Evolutionary conservation across 2,797 vertebrate species (phyloP), one percentile per base, ranked within the genome.

Genomic region (Eupleurogrammus muticus): DNA sequence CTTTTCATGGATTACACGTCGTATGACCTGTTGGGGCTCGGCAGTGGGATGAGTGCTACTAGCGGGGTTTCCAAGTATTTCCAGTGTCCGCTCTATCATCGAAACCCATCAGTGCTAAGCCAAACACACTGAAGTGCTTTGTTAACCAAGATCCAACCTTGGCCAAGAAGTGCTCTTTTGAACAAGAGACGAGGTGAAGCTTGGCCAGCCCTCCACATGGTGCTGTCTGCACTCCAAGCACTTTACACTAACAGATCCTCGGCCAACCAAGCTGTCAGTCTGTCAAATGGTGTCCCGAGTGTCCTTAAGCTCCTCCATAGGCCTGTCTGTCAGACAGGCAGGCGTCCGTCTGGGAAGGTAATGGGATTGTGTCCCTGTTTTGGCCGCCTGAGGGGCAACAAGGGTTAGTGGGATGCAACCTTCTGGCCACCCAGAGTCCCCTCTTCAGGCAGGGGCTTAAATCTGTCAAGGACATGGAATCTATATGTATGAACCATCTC

Each of bases 351-450:
- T 87, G 82, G 82, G 80, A 83, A 76, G 77, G 76, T 95, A 94
- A 94, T 92, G 87, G 89, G 91, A 92, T 94, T 93, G 91, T 91
- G 90, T 79, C 77, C 77, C 74, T 75, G 81, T 85, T 83, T 92
- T 82, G 86, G 79, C 79, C 65, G 71, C 88, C 87, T 84, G 51
- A 40, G 76, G 81, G 75, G 71, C 77, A 80, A 68, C 61, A 75
- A 57, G 80, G 88, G 90, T 91, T 93, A 95, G 91, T 88, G 75
- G 56, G 88, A 88, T 83, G 61, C 79, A 66, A 91, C 93, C 95
- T 93, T 89, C 90, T 92, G 93, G 90, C 90, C 87, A 86, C 84
- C 78, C 78, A 49, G 49, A 59, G 58, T 67, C 65, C 81, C 60
- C 73, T 84, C 81, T 90, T 73, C 54, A 19, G 38, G 58, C 57